Percentiles rank a stretch among this genome's conserved stretches.
These are phyloP conservation scores for Stercorarius parasiticus DNA, from an alignment of 2,113 vertebrate species.

Conservation along the genomic window DNA sequence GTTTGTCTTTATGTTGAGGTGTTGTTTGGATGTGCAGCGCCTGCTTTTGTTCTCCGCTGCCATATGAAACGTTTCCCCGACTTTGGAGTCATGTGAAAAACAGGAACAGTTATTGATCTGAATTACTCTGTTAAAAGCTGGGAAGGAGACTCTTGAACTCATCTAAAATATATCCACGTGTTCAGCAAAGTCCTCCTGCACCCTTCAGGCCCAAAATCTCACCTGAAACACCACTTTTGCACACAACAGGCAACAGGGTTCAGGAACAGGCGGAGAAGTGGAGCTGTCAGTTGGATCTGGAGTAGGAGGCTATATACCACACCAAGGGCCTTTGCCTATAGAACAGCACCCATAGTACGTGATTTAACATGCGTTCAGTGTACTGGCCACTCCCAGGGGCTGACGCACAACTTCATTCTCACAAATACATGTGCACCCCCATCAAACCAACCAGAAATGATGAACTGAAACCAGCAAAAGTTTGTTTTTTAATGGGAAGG, in stretches of 20 bases:
- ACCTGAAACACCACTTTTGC: not conserved
- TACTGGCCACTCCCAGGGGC: not conserved
- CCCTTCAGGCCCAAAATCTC: not conserved
- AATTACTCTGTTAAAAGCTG: not conserved
- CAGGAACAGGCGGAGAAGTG: not conserved
- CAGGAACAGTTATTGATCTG: not conserved
- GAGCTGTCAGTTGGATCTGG: not conserved
- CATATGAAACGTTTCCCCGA: not conserved
- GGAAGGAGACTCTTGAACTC: not conserved
- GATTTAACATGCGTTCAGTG: not conserved
- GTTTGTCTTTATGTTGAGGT: not conserved
- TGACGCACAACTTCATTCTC: not conserved
- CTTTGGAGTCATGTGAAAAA: not conserved
- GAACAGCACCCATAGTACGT: fast-evolving
- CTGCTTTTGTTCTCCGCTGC: not conserved
- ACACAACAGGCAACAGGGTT: fast-evolving
- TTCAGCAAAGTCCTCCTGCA: not conserved
- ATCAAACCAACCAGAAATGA: not conserved
- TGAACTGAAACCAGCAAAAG: not conserved
- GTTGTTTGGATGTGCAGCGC: not conserved
- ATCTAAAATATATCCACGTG: not conserved
- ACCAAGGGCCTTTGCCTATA: not conserved
- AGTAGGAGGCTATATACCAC: too few relatives aligned
- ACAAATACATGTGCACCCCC: not conserved
- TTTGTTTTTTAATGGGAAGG: not conserved